Evolutionary conservation across 2,113 vertebrate species (phyloP), one percentile per base, ranked within the genome.

Genomic region (Sinosuthora webbiana): DNA sequence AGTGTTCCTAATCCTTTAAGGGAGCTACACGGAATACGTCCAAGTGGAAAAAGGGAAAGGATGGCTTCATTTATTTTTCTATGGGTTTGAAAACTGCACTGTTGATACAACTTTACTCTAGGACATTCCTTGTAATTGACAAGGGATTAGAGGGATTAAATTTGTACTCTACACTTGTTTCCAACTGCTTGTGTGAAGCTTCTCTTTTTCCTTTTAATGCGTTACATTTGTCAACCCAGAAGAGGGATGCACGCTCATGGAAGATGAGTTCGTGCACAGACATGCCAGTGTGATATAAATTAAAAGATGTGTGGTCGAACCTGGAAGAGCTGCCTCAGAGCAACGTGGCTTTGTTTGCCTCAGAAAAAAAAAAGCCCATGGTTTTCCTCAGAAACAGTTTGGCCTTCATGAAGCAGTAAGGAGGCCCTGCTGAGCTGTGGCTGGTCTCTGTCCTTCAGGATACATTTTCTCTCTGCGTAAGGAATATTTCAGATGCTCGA

Each of bases 1-100:
- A 76, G 42, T 56, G 83, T 57, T 91, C 27, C 53, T 96, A 91
- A 97, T 95, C 82, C 70, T 95, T 93, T 91, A 75, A 77, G 80
- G 80, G 64, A 83, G 24, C 41, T 87, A 7, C 73, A 56, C 60
- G 68, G 69, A 89, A 83, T 70, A 28, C 4, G 23, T 35, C 31
- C 33, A 88, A 89, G 76, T 49, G 69, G 49, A 90, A 88, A 90
- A 25, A 33, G 22, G 33, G 25, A 77, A 79, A 59, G 57, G 84
- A 93, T 83, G 18, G 75, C 71, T 85, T 57, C 35, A 24, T 95
- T 62, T 91, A 53, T 76, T 94, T 83, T 78, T 70, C 28, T 60
- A 31, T 75, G 84, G 27, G 55, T 76, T 92, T 81, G 24, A 93
- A 97, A 94, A 80, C 50, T 71, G 59, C 45, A 12, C 20, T 93